These are phyloP conservation scores for Tauraco erythrolophus DNA, from an alignment of 2,113 vertebrate species.

Conservation along the genomic window DNA sequence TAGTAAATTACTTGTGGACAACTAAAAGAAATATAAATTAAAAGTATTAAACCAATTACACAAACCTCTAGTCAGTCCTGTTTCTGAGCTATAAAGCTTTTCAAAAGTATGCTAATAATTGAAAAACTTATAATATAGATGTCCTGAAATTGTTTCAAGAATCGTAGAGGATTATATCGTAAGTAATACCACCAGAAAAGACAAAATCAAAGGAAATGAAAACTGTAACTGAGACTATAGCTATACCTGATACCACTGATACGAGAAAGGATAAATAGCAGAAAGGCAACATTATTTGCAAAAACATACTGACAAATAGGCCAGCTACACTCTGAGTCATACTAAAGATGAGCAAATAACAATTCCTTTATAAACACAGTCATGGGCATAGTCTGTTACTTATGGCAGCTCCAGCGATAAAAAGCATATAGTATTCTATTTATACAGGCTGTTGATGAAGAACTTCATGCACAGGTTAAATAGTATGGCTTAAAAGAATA, in stretches of 20 bases:
- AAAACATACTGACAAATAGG: neutral
- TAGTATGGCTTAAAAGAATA: neutral
- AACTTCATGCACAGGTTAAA: neutral
- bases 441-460: neutral
- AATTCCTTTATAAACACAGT: neutral
- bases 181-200: neutral
- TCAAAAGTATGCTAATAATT: neutral
- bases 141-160: slow-evolving; percentile 12
- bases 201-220: neutral
- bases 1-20: neutral
- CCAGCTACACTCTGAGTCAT: slow-evolving; percentile 30
- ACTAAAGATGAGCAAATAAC: slow-evolving; percentile 24
- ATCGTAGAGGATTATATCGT: neutral
- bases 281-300: slow-evolving; percentile 10
- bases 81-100: neutral
- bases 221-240: neutral
- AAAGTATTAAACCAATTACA: neutral
- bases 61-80: neutral
- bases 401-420: neutral
- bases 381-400: neutral
- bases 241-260: neutral
- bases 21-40: neutral
- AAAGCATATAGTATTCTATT: neutral
- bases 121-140: neutral
- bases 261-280: neutral